Evolutionary conservation across 2,888 invertebrate genomes (phyloP).

Genomic region (Tenthredo notha): DNA sequence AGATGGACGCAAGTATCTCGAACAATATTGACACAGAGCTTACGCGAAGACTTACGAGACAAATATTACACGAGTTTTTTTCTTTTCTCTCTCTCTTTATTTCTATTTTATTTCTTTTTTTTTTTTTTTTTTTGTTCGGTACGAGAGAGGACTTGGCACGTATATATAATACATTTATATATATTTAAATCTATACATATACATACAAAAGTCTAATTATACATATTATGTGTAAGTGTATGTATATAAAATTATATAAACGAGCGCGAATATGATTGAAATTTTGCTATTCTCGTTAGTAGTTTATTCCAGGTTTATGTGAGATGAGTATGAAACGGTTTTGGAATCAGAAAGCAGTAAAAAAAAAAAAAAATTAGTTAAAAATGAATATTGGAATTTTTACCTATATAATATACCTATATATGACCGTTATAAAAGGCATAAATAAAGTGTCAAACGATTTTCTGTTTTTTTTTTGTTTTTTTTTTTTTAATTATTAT

Average conservation of each 20-base stretch:
- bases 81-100: no score
- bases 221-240: background rate
- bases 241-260: background rate
- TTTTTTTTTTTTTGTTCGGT: background rate
- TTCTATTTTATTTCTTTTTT: no score
- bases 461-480: background rate
- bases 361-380: background rate
- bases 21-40: slow-evolving; percentile 65
- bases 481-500: no score
- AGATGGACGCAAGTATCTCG: slow-evolving; percentile 57
- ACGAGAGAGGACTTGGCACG: background rate
- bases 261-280: background rate
- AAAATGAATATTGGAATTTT: background rate
- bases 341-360: no score
- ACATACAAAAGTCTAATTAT: no score
- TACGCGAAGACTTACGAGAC: slow-evolving; percentile 30
- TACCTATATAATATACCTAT: no score
- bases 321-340: background rate
- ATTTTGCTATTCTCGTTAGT: background rate
- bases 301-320: no score
- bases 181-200: background rate
- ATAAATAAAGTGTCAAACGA: background rate
- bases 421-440: background rate
- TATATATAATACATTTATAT: background rate
- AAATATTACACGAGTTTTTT: slow-evolving; percentile 17